phyloP scores from a whole-genome alignment of 1,140 invertebrate species.

The Diorhabda elongata region DNA sequence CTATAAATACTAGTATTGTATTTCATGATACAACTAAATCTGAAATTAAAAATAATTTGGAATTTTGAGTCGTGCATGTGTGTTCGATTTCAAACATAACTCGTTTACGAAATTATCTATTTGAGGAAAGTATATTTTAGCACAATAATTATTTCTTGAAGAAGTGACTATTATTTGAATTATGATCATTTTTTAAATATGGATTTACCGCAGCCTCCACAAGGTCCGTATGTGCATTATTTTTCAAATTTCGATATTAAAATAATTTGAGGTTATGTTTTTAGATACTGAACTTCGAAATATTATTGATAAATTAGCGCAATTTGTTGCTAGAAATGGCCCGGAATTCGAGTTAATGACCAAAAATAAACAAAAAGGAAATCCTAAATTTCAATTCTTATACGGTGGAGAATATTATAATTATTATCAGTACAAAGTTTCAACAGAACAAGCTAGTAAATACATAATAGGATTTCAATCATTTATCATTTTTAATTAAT shows the following conservation, averaged over 20 bases:
- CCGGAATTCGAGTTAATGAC: conserved; percentile 98
- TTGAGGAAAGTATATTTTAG: too few relatives aligned
- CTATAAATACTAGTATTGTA: too few relatives aligned
- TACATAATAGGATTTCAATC: neutral
- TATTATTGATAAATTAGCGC: conserved; percentile 97
- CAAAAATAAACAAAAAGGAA: conserved; percentile 95
- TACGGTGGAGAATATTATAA: conserved; percentile 93
- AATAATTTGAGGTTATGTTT: conserved; percentile 28
- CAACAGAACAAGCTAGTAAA: conserved; percentile 80
- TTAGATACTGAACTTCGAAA: conserved; percentile 87
- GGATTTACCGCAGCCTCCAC: conserved; percentile 49
- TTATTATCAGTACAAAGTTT: conserved; percentile 96
- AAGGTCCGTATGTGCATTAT: conserved; percentile 38
- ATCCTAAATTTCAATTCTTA: conserved; percentile 94
- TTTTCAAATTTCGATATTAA: conserved; percentile 6
- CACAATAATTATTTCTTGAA: too few relatives aligned
- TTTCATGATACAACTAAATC: too few relatives aligned
- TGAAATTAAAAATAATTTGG: too few relatives aligned
- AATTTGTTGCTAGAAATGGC: conserved; percentile 97
- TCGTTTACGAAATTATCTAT: too few relatives aligned
- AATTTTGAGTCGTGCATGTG: too few relatives aligned
- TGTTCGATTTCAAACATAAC: too few relatives aligned
- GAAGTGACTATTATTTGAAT: neutral
- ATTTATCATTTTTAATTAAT: conserved; percentile 10
- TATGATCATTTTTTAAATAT: conserved; percentile 31